Base-by-base conservation (phyloP, 2,113 vertebrate species). In the Regulus satrapa region DNA sequence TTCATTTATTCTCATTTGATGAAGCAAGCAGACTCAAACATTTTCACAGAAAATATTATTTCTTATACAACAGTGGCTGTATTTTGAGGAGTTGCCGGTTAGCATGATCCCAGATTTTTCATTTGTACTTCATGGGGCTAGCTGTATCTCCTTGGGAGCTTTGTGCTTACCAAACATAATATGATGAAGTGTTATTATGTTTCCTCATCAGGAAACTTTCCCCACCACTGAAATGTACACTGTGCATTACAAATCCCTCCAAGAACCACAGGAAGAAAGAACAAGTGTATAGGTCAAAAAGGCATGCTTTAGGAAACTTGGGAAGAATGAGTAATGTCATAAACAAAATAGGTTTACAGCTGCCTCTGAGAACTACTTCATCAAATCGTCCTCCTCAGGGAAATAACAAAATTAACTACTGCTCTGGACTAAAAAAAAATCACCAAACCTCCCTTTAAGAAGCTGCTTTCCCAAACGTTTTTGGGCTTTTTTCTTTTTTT, bases 401-500 rank as follows among this genome's bases (percentile, higher is more conserved):
- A 97, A 94, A 95, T 73, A 95, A 92, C 62, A 93, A 76, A 94
- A 93, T 90, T 96, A 96, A 95, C 85, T 94, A 95, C 90, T 69
- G 88, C 58, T 96, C 90, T 54, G 71, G 48, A 88, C 62, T 88
- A 29, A 76, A 78, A 93, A 93, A 91, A 94, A 92, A 66, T 67
- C 69, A 72, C 61, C 63, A 48, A 61, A 94, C 0, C 0, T 88
- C 81, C 90, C 88, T 89, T 88, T 85, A 92, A 94, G 74, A 90
- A 92, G 79, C 9, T 73, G n/a, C 34, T 89, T 89, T 72, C 58
- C 66, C 52, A 82, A 64, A 68, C 4, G 12, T 36, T 78, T 81
- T 56, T 45, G 54, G 2, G 8, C 3, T 2, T 38, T 32, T n/a
- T n/a, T n/a, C n/a, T n/a, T n/a, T n/a, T n/a, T n/a, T n/a, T 81